These are phyloP conservation scores for Xestoiulus laeticollis DNA, from an alignment of 2,888 invertebrate genomes.

Conservation along the genomic window DNA sequence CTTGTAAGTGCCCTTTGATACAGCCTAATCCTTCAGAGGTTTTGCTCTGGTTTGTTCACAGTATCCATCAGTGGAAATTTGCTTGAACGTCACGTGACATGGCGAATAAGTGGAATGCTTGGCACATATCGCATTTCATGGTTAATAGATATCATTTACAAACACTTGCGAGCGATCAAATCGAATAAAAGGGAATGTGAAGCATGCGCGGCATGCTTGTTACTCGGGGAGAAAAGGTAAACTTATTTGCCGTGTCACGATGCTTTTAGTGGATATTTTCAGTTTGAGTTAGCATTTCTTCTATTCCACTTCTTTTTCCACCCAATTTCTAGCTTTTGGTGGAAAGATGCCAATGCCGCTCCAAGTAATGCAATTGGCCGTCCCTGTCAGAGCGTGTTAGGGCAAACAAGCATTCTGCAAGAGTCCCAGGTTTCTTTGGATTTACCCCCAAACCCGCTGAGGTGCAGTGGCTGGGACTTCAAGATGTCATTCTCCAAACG, in stretches of 20 bases:
- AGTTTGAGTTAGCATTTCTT: neutral
- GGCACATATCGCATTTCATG: neutral
- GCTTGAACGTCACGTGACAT: too few relatives aligned
- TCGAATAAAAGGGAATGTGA: neutral
- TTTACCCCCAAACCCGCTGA: neutral
- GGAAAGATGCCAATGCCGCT: too few relatives aligned
- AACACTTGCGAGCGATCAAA: slow-evolving; percentile 34
- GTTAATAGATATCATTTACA: slow-evolving; percentile 40
- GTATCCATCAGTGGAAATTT: too few relatives aligned
- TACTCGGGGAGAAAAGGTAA: neutral
- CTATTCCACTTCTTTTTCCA: neutral
- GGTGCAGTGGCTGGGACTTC: neutral
- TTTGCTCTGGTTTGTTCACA: too few relatives aligned
- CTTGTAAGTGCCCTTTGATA: too few relatives aligned
- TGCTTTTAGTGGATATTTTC: slow-evolving; percentile 32
- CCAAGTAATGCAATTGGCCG: slow-evolving; percentile 40
- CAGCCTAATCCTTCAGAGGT: too few relatives aligned
- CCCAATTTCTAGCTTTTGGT: neutral
- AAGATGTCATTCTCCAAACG: slow-evolving; percentile 5
- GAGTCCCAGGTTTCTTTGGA: neutral
- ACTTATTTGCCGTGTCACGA: slow-evolving; percentile 31
- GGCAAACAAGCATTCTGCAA: slow-evolving; percentile 18
- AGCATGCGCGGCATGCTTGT: neutral
- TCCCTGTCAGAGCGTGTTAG: slow-evolving; percentile 32
- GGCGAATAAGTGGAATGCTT: too few relatives aligned